These are phyloP conservation scores for Drepana falcataria DNA, from an alignment of 2,888 invertebrate species.

Conservation along the genomic window DNA sequence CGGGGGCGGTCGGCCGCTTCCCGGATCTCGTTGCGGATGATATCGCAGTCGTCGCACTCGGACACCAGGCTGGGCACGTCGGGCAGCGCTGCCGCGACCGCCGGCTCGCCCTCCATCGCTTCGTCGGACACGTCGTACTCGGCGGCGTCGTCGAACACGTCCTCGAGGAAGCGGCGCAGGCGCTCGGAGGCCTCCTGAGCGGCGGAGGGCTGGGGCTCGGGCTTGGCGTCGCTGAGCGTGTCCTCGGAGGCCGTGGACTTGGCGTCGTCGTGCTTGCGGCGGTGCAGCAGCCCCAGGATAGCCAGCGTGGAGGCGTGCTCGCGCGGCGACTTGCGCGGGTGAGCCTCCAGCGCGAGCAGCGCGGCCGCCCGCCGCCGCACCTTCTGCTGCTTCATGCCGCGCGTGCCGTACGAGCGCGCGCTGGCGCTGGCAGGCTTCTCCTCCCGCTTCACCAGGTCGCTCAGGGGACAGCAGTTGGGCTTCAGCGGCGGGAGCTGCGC, in stretches of 20 bases:
- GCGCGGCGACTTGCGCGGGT: slow-evolving; percentile 89
- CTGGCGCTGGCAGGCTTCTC: slow-evolving; percentile 49
- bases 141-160: slow-evolving; percentile 64
- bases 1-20: slow-evolving; percentile 39
- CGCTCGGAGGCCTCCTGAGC: slow-evolving; percentile 58
- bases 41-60: slow-evolving; percentile 63
- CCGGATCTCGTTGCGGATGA: slow-evolving; percentile 58
- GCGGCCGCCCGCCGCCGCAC: slow-evolving; percentile 51
- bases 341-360: slow-evolving; percentile 55
- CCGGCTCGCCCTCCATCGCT: slow-evolving; percentile 48
- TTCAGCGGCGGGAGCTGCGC: slow-evolving; percentile 81
- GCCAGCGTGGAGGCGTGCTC: slow-evolving; percentile 94
- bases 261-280: slow-evolving; percentile 67
- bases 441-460: slow-evolving; percentile 65
- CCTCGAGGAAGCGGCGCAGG: slow-evolving; percentile 62
- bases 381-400: slow-evolving; percentile 61
- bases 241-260: slow-evolving; percentile 72
- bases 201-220: slow-evolving; percentile 44
- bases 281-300: slow-evolving; percentile 83
- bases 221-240: slow-evolving; percentile 55
- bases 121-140: slow-evolving; percentile 73
- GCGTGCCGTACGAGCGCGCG: slow-evolving; percentile 59
- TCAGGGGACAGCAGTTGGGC: slow-evolving; percentile 73
- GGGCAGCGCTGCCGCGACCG: slow-evolving; percentile 52
- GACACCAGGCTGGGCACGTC: slow-evolving; percentile 67